phyloP scores from a whole-genome alignment of 2,888 invertebrate species.

The Odontothrips loti region DNA sequence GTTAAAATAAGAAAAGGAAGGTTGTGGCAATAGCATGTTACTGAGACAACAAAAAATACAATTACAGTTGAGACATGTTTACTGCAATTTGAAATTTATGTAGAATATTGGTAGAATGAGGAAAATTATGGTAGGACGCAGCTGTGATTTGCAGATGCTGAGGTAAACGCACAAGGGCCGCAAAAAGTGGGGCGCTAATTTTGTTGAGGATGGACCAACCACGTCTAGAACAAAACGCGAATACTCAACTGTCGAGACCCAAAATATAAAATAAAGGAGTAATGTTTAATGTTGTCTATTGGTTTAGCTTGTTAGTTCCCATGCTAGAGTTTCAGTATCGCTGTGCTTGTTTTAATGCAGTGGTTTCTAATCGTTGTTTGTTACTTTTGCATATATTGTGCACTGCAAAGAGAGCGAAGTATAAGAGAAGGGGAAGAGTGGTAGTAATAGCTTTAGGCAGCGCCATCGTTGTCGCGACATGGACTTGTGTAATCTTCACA shows the following conservation, averaged over 20 bases:
- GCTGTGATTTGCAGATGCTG: not conserved
- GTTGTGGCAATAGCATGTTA: constrained; percentile 30
- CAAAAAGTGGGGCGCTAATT: no score
- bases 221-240: no score
- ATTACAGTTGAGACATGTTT: no score
- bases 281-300: not conserved
- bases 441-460: constrained; percentile 22
- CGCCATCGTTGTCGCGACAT: not conserved
- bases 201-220: no score
- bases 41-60: constrained; percentile 30
- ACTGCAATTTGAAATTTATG: not conserved
- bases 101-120: no score
- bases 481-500: not conserved
- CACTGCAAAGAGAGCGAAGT: constrained; percentile 14
- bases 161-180: not conserved
- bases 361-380: no score
- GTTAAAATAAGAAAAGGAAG: constrained; percentile 34
- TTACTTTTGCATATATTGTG: no score
- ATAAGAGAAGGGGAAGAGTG: constrained; percentile 31
- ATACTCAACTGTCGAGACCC: no score
- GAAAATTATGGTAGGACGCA: no score
- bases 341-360: no score
- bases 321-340: no score
- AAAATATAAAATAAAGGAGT: not conserved
- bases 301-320: not conserved